These are phyloP conservation scores for Pardosa pseudoannulata DNA, from an alignment of 2,888 invertebrate genomes.

Conservation along the genomic window DNA sequence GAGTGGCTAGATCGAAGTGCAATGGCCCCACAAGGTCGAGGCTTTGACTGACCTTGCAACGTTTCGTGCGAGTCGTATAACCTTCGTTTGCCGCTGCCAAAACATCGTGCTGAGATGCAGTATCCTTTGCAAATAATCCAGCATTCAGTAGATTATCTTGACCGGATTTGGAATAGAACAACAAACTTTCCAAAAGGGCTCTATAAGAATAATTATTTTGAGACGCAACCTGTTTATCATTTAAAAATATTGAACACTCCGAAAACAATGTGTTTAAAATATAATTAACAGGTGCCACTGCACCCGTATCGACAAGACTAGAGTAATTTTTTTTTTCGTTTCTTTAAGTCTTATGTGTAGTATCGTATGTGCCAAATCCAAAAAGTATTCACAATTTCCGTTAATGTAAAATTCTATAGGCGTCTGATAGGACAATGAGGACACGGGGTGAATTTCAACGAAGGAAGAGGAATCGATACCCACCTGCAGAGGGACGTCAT, in stretches of 20 bases:
- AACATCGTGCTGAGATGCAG: background rate
- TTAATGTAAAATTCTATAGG: conserved; percentile 28
- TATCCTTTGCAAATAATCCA: conserved; percentile 39
- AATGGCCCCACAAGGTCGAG: background rate
- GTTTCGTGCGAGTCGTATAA: background rate
- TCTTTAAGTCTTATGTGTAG: conserved; percentile 30
- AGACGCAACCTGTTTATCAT: conserved; percentile 32
- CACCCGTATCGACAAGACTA: background rate
- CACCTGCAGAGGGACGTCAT: background rate
- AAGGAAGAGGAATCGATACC: background rate
- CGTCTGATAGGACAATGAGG: background rate
- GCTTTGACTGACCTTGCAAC: background rate
- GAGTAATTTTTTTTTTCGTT: background rate
- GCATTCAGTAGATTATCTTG: conserved; percentile 16
- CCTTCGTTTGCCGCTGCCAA: background rate
- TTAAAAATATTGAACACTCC: conserved; percentile 27
- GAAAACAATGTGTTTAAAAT: conserved; percentile 45
- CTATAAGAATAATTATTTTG: conserved; percentile 34
- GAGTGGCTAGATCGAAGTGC: background rate
- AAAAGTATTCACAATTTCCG: conserved; percentile 13
- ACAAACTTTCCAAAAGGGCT: conserved; percentile 24
- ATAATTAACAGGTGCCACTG: conserved; percentile 28
- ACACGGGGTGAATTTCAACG: conserved; percentile 17
- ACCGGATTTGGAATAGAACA: conserved; percentile 24
- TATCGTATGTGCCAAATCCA: conserved; percentile 18